These are phyloP conservation scores for Apomyelois bistriatella DNA, from an alignment of 2,888 invertebrate genomes.

Conservation along the genomic window DNA sequence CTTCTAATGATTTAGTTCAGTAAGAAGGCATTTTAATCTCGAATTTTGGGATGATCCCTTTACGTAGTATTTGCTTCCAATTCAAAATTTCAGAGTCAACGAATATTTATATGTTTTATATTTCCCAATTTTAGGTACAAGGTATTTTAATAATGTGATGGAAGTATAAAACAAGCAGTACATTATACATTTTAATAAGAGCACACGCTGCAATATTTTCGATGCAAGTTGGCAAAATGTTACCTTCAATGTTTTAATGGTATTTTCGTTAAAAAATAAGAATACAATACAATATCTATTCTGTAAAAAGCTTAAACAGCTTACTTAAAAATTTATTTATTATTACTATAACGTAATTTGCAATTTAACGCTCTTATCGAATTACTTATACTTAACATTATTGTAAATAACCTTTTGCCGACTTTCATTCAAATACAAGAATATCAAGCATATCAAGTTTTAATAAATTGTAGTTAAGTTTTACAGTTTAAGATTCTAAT, in stretches of 20 bases:
- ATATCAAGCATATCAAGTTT: constrained; percentile 76
- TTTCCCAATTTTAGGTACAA: constrained; percentile 49
- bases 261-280: no score
- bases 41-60: constrained; percentile 40
- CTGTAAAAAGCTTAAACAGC: no score
- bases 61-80: constrained; percentile 63
- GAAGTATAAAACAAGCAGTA: constrained; percentile 15
- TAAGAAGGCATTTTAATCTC: constrained; percentile 21
- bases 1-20: constrained; percentile 18
- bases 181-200: constrained; percentile 22
- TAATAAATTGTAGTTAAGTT: constrained; percentile 44
- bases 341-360: no score
- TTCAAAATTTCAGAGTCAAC: constrained; percentile 69
- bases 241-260: neutral
- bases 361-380: no score
- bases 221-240: constrained; percentile 28
- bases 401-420: constrained; percentile 33
- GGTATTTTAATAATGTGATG: constrained; percentile 18
- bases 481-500: constrained; percentile 47
- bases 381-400: no score
- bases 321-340: no score
- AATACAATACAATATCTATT: no score
- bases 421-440: constrained; percentile 52
- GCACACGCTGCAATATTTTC: constrained; percentile 25
- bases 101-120: constrained; percentile 72